Conservation (phyloP, 2,888 invertebrate genomes). For the Tetragnatha montana region DNA sequence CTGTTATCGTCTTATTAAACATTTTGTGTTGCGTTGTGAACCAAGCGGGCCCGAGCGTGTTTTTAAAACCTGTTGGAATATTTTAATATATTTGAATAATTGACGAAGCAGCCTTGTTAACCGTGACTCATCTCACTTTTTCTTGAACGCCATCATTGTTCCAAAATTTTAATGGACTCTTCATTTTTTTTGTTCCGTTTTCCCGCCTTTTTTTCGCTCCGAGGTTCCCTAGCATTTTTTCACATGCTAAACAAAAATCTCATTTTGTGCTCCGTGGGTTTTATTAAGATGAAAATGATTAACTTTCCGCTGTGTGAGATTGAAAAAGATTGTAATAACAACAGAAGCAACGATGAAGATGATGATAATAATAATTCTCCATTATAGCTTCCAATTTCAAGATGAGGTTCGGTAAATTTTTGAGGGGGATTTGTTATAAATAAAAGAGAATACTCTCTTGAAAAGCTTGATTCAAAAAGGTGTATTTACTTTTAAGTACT, state of each 20-base stretch:
- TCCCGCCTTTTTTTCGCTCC: not conserved
- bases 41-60: not conserved
- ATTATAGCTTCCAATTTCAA: slow-evolving; percentile 49
- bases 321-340: slow-evolving; percentile 30
- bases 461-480: not conserved
- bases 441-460: not conserved
- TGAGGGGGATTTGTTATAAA: not conserved
- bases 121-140: not conserved
- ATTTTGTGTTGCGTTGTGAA: not conserved
- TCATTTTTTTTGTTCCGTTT: slow-evolving; percentile 16
- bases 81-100: slow-evolving; percentile 20
- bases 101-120: not conserved
- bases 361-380: slow-evolving; percentile 33
- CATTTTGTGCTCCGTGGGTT: slow-evolving; percentile 52
- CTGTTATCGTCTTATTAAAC: not conserved
- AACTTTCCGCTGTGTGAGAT: slow-evolving; percentile 51
- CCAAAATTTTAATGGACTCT: slow-evolving; percentile 44
- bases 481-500: not conserved
- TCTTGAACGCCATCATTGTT: slow-evolving; percentile 23
- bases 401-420: slow-evolving; percentile 38
- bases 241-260: slow-evolving; percentile 38
- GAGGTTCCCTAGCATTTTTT: not conserved
- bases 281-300: slow-evolving; percentile 63
- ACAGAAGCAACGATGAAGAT: no score
- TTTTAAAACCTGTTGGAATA: slow-evolving; percentile 9